Percentiles rank a stretch among this genome's conserved stretches.
Conservation (phyloP, 2,113 vertebrate species). For the Alaudala cheleensis region DNA sequence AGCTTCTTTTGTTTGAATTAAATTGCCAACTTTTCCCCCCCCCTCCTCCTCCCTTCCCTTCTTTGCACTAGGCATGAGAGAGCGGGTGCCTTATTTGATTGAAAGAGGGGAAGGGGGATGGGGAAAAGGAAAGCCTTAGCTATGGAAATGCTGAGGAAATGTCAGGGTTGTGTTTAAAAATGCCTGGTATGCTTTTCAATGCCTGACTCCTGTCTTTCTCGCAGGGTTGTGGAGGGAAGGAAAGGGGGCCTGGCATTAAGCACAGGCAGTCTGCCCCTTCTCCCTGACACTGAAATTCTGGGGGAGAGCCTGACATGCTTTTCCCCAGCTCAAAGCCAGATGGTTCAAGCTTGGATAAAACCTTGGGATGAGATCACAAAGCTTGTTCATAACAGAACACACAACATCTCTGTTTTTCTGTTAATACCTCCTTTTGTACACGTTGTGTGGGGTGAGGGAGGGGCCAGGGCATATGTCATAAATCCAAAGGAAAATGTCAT, state of each 20-base stretch:
- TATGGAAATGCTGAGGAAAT: conserved; percentile 74
- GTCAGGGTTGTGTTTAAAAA: conserved; percentile 78
- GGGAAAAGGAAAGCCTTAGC: conserved; percentile 59
- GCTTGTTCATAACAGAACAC: conserved; percentile 68
- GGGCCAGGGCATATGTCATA: conserved; percentile 47
- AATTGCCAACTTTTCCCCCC: conserved; percentile 80
- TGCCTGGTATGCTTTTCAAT: conserved; percentile 79
- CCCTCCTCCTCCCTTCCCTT: conserved; percentile 28
- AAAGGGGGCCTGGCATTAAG: conserved; percentile 63
- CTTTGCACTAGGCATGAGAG: conserved; percentile 75
- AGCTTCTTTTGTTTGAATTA: conserved; percentile 87
- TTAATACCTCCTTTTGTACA: conserved; percentile 62
- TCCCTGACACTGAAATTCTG: conserved; percentile 81
- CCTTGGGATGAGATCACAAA: conserved; percentile 78
- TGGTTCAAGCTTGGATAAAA: conserved; percentile 76
- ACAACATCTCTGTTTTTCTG: conserved; percentile 66
- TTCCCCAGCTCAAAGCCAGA: conserved; percentile 84
- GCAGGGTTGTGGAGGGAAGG: conserved; percentile 61
- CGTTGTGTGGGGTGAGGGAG: conserved; percentile 44
- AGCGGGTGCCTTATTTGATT: conserved; percentile 77
- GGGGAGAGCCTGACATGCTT: conserved; percentile 79
- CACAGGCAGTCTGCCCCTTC: conserved; percentile 43
- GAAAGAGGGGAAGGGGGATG: conserved; percentile 66
- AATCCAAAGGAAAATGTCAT: conserved; percentile 53
- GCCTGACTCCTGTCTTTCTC: conserved; percentile 75